These are phyloP conservation scores for Pagrus major DNA, from an alignment of 2,113 vertebrate genomes.

Conservation along the genomic window DNA sequence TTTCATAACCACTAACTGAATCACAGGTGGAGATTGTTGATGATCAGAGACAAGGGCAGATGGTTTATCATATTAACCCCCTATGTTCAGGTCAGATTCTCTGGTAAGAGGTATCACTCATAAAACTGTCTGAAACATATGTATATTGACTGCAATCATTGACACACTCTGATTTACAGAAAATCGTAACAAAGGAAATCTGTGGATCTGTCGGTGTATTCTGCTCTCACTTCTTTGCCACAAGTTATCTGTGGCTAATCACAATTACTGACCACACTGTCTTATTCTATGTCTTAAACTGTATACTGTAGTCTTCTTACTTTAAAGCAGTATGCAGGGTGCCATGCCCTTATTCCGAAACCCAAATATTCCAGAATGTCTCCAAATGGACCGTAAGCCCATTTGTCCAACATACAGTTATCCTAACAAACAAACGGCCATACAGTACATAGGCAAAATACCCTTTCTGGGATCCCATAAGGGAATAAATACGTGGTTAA, in stretches of 20 bases:
- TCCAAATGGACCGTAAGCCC: too few species aligned
- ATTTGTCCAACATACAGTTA: too few species aligned
- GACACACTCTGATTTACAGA: not conserved
- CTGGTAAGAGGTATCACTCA: not conserved
- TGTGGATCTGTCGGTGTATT: not conserved
- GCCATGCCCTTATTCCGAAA: too few species aligned
- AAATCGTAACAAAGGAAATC: not conserved
- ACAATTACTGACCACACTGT: not conserved
- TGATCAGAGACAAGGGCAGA: not conserved
- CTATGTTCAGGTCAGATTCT: not conserved
- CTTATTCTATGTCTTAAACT: not conserved
- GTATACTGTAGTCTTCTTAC: too few species aligned
- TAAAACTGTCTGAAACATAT: not conserved
- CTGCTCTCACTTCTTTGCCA: not conserved
- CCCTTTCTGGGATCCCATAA: too few species aligned
- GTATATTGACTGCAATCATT: not conserved
- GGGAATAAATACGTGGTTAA: too few species aligned
- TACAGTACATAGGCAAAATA: too few species aligned
- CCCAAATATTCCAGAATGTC: too few species aligned
- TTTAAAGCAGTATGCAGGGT: too few species aligned
- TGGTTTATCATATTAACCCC: not conserved
- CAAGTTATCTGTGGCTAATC: not conserved
- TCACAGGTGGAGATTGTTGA: not conserved
- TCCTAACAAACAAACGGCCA: too few species aligned
- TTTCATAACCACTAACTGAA: not conserved